A percentile compares a stretch with the other conserved stretches of the same genome.
phyloP scores from a whole-genome alignment of 2,113 vertebrate species.

The Orycteropus afer region DNA sequence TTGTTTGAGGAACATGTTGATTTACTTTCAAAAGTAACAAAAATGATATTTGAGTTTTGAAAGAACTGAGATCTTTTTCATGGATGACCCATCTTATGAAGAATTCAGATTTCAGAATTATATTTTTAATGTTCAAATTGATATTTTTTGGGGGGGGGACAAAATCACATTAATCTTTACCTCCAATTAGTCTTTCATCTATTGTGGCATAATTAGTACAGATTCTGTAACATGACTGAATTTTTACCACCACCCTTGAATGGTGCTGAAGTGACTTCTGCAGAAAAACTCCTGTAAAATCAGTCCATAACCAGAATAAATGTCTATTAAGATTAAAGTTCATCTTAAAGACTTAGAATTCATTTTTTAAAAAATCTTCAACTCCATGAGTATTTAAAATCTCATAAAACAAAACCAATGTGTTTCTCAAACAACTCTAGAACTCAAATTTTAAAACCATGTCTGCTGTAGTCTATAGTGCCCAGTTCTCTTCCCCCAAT shows the following conservation, averaged over 20 bases:
- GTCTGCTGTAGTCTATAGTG: conserved; percentile 52
- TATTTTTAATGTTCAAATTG: conserved; percentile 30
- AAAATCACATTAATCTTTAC: conserved; percentile 33
- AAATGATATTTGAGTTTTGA: conserved; percentile 2
- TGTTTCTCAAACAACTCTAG: conserved; percentile 64
- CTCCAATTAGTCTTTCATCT: background rate
- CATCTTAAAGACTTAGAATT: conserved; percentile 45
- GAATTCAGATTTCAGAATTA: background rate
- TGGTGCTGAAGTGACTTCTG: background rate
- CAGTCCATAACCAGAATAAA: conserved; percentile 43
- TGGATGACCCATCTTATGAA: background rate
- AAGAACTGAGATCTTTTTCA: background rate
- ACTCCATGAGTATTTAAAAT: conserved; percentile 24
- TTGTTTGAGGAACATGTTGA: conserved; percentile 48
- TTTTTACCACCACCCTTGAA: conserved; percentile 15
- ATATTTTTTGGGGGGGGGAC: conserved; percentile 26
- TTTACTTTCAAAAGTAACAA: conserved; percentile 28
- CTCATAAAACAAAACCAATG: conserved; percentile 32
- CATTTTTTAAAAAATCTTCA: background rate
- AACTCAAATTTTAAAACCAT: conserved; percentile 59
- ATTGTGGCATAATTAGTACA: background rate
- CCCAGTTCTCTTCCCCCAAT: conserved; percentile 47
- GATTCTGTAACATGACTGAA: background rate
- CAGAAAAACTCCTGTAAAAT: conserved; percentile 51
- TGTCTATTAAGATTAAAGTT: conserved; percentile 4